Evolutionary conservation across 2,113 vertebrate genomes (phyloP).

Genomic region (Apodemus speciosus): DNA sequence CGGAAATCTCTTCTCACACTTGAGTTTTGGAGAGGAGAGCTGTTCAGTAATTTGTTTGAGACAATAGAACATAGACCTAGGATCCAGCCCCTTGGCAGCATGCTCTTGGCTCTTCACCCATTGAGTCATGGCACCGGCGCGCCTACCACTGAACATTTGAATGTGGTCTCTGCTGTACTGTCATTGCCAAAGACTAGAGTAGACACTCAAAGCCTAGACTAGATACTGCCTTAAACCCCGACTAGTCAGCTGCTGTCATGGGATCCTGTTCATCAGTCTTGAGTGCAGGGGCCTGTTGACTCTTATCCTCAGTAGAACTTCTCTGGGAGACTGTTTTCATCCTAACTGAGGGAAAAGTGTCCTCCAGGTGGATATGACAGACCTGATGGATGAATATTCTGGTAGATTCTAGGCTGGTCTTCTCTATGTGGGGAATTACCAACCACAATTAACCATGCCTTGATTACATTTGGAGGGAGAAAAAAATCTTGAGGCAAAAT

Average conservation of each 20-base stretch:
- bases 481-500: not conserved
- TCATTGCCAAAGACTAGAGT: not conserved
- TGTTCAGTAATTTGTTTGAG: not conserved
- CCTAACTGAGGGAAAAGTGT: not conserved
- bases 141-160: not conserved
- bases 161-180: not conserved
- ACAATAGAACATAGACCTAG: not conserved
- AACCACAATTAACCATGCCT: not conserved
- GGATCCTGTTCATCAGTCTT: not conserved
- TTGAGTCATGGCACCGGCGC: fast-evolving
- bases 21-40: conserved; percentile 24
- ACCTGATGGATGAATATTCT: not conserved
- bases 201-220: not conserved
- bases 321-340: not conserved
- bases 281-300: not conserved
- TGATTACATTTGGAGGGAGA: not conserved
- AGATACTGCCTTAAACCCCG: not conserved
- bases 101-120: not conserved
- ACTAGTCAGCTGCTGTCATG: not conserved
- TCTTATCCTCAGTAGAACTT: not conserved
- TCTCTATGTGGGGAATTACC: not conserved
- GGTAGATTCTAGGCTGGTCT: not conserved
- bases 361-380: not conserved
- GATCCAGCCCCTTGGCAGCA: not conserved
- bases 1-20: conserved; percentile 9